A percentile compares a stretch with the other conserved stretches of the same genome.
phyloP scores from a whole-genome alignment of 2,113 vertebrate species.

The Cercopithecus mona region DNA sequence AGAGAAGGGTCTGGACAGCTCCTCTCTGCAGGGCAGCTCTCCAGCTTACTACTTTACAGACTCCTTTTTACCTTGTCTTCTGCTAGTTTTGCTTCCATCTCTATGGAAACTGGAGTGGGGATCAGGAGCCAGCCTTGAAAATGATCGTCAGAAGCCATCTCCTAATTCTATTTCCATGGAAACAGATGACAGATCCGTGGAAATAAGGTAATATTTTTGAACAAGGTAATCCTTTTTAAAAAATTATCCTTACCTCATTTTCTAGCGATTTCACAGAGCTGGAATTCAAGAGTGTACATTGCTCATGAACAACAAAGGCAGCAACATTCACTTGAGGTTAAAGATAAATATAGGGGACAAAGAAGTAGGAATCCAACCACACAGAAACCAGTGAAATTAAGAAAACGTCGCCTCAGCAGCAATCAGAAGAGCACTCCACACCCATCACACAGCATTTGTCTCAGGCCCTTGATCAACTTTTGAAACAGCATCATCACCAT shows the following conservation, averaged over 20 bases:
- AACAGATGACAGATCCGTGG: slow-evolving; percentile 72
- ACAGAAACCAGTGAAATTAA: background rate
- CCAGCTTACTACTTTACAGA: background rate
- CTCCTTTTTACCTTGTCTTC: slow-evolving; percentile 37
- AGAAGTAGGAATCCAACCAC: background rate
- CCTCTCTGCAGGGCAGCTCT: background rate
- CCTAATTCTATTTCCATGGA: slow-evolving; percentile 83
- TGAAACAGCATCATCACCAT: background rate
- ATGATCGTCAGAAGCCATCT: slow-evolving; percentile 62
- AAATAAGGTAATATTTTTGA: slow-evolving; percentile 74
- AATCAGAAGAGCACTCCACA: background rate
- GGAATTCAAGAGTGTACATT: background rate
- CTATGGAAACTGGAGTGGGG: slow-evolving; percentile 78
- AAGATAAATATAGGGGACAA: slow-evolving; percentile 37
- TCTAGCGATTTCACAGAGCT: slow-evolving; percentile 17
- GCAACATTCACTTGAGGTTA: slow-evolving; percentile 39
- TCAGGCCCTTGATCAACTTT: background rate
- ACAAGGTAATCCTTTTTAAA: slow-evolving; percentile 69
- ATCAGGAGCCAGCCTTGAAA: slow-evolving; percentile 63
- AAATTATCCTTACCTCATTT: slow-evolving; percentile 50
- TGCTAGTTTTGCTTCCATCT: slow-evolving; percentile 59
- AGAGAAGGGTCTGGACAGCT: background rate
- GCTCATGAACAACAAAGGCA: slow-evolving; percentile 17
- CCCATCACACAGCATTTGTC: background rate
- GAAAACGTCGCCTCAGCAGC: background rate